These are phyloP conservation scores for Liposcelis brunnea DNA, from an alignment of 2,888 invertebrate species.

Conservation along the genomic window DNA sequence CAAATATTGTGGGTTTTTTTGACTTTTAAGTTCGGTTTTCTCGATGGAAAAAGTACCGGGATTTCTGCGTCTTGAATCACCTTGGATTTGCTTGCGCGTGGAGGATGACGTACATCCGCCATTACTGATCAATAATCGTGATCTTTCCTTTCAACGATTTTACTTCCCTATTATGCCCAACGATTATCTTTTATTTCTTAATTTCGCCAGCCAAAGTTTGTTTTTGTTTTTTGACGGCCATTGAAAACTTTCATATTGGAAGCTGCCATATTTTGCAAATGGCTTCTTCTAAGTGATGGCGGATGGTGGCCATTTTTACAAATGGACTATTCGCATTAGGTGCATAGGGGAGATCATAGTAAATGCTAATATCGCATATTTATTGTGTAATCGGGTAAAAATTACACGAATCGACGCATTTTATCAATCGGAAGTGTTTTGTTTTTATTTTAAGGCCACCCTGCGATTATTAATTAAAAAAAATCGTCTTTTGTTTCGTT, in stretches of 20 bases:
- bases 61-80: constrained; percentile 3
- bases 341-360: neutral
- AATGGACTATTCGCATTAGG: constrained; percentile 11
- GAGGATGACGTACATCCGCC: too few relatives aligned
- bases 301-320: constrained; percentile 19
- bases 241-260: constrained; percentile 26
- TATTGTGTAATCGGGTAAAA: too few relatives aligned
- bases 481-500: constrained; percentile 19
- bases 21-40: too few relatives aligned
- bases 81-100: too few relatives aligned
- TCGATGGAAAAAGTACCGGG: neutral
- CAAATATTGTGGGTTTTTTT: neutral
- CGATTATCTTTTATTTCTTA: constrained; percentile 9
- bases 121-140: too few relatives aligned
- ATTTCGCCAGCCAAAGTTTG: constrained; percentile 13
- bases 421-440: too few relatives aligned
- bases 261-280: constrained; percentile 45
- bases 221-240: constrained; percentile 35
- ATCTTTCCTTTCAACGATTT: too few relatives aligned
- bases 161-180: neutral
- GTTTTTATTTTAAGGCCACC: too few relatives aligned
- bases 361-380: too few relatives aligned
- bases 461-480: constrained; percentile 11
- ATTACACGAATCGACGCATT: too few relatives aligned
- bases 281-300: constrained; percentile 35